Conservation (phyloP, 1,140 invertebrate genomes). For the Olivierus martensii region DNA sequence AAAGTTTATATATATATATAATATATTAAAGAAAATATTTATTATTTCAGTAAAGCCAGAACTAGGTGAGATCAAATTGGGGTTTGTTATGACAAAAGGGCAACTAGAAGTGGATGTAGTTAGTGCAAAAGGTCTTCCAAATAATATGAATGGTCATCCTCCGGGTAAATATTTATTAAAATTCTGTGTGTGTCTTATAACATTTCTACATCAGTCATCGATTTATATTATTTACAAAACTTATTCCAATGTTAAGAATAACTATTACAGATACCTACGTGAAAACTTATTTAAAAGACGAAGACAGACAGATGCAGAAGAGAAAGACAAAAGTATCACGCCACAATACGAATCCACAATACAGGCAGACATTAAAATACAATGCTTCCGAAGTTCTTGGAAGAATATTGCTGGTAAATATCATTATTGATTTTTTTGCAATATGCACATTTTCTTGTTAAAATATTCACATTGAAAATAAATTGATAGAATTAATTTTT, state of each 20-base stretch:
- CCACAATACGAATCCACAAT: constrained; percentile 63
- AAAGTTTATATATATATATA: no score
- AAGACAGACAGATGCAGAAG: constrained; percentile 72
- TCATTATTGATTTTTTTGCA: no score
- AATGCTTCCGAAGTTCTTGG: constrained; percentile 68
- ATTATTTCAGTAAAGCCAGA: no score
- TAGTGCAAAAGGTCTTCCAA: constrained; percentile 40
- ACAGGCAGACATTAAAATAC: constrained; percentile 76
- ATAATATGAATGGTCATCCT: constrained; percentile 32
- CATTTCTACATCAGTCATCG: no score
- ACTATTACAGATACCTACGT: constrained; percentile 66
- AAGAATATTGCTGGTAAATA: constrained; percentile 53
- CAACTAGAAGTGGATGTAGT: constrained; percentile 79
- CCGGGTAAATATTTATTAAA: constrained; percentile 41
- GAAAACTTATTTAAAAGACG: constrained; percentile 80
- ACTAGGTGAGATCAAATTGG: constrained; percentile 61
- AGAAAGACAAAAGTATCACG: constrained; percentile 72
- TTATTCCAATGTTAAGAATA: constrained; percentile 3
- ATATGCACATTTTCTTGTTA: no score
- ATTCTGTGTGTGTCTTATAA: no score
- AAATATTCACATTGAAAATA: no score
- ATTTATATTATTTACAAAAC: neutral
- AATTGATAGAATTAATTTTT: neutral
- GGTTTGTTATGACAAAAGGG: constrained; percentile 76
- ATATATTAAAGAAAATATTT: no score